These are phyloP conservation scores for Peromyscus nudipes DNA, from an alignment of 2,797 vertebrate genomes.

Conservation along the genomic window DNA sequence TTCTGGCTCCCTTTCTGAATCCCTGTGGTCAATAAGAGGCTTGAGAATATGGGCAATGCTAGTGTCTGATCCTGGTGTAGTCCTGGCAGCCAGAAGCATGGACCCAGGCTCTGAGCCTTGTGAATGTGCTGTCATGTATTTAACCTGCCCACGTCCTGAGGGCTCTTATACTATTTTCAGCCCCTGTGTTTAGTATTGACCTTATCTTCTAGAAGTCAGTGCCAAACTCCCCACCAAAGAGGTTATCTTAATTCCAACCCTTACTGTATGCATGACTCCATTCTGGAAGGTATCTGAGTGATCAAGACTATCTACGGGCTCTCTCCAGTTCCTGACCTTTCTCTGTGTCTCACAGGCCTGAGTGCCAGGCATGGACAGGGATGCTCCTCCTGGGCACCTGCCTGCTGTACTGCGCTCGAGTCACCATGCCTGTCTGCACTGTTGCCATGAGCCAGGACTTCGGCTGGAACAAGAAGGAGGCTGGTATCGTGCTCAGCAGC, in stretches of 20 bases:
- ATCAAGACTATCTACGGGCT: no score
- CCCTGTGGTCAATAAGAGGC: background rate
- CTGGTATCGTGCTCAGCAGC: conserved; percentile 95
- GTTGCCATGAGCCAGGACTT: conserved; percentile 94
- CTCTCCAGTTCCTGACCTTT: background rate
- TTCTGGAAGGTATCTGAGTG: no score
- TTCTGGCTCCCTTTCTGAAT: background rate
- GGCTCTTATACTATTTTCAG: fast-evolving
- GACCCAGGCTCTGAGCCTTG: no score
- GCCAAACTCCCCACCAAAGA: background rate
- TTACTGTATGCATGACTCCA: fast-evolving
- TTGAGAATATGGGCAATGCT: background rate
- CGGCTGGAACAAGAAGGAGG: conserved; percentile 96
- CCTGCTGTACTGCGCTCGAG: conserved; percentile 95
- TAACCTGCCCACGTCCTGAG: fast-evolving
- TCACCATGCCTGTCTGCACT: conserved; percentile 95
- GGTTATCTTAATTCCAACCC: background rate
- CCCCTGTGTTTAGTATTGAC: fast-evolving
- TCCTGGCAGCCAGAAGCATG: background rate
- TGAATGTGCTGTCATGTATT: fast-evolving
- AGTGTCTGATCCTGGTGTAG: fast-evolving
- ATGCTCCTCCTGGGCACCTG: conserved; percentile 96
- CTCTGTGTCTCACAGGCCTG: conserved; percentile 86
- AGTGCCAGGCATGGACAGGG: conserved; percentile 93
- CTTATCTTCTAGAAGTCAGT: background rate